phyloP scores from a whole-genome alignment of 2,797 vertebrate genomes.

The Tinamus major region DNA sequence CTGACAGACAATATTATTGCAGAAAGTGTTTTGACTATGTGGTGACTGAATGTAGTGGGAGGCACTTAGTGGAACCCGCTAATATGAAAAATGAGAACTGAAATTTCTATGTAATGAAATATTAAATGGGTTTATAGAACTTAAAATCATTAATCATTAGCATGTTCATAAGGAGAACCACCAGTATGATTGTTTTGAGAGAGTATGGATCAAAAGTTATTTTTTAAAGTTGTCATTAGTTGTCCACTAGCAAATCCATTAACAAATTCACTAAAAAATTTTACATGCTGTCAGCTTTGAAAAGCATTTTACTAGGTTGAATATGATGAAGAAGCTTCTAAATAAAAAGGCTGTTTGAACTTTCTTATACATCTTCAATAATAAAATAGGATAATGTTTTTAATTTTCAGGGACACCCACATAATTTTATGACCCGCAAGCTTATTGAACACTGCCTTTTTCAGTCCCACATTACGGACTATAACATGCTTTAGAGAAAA shows the following conservation, averaged over 20 bases:
- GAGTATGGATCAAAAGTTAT: not conserved
- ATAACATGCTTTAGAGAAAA: not conserved
- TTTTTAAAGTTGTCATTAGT: not conserved
- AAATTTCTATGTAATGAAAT: not conserved
- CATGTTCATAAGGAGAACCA: not conserved
- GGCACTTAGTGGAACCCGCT: not conserved
- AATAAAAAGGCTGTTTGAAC: not conserved
- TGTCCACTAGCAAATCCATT: not conserved
- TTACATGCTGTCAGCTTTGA: not conserved
- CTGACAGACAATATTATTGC: not conserved
- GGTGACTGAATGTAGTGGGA: not conserved
- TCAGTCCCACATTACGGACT: not conserved
- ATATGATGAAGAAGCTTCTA: not conserved
- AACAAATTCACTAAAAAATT: not conserved
- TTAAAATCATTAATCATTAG: not conserved
- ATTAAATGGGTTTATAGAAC: not conserved
- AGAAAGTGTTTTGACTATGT: not conserved
- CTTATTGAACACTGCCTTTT: not conserved
- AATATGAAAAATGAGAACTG: not conserved
- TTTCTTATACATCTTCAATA: not conserved
- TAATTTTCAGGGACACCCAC: not conserved
- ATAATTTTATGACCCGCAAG: not conserved
- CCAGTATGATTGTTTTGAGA: not conserved
- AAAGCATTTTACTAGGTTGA: not conserved
- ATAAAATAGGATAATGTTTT: not conserved